phyloP scores from a whole-genome alignment of 2,113 vertebrate genomes.

The Heterotilapia buettikoferi region DNA sequence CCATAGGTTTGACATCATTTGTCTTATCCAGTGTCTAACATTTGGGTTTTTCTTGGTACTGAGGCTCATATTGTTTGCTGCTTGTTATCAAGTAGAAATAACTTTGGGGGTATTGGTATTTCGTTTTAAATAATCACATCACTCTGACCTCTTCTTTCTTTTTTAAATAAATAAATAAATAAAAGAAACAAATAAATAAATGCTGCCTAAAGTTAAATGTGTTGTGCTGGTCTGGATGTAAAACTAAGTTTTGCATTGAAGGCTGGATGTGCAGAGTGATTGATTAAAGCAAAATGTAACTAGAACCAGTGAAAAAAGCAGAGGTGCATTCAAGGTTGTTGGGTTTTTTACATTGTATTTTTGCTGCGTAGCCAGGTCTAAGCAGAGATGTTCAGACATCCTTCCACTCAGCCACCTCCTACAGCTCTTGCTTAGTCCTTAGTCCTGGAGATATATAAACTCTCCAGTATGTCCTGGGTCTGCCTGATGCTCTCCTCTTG shows the following conservation, averaged over 20 bases:
- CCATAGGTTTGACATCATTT: not conserved
- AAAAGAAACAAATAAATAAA: not conserved
- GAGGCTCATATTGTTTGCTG: not conserved
- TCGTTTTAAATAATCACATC: accelerated
- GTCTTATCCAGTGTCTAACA: not conserved
- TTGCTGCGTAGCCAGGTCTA: not conserved
- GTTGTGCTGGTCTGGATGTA: not conserved
- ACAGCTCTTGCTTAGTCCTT: not conserved
- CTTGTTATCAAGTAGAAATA: not conserved
- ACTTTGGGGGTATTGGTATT: not conserved
- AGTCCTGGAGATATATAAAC: not conserved
- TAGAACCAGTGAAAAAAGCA: not conserved
- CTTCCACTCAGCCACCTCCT: not conserved
- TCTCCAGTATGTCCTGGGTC: not conserved
- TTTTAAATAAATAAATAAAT: not conserved
- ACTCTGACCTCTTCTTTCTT: not conserved
- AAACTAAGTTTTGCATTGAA: not conserved
- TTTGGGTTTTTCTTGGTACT: not conserved
- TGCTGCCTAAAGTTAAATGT: not conserved
- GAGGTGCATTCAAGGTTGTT: not conserved
- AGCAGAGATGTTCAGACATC: not conserved
- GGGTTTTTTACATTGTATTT: not conserved
- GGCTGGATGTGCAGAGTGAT: not conserved
- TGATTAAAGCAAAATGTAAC: not conserved
- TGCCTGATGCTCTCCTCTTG: not conserved